Base-by-base conservation (phyloP, 2,888 invertebrate species). In the Harpalus rufipes region DNA sequence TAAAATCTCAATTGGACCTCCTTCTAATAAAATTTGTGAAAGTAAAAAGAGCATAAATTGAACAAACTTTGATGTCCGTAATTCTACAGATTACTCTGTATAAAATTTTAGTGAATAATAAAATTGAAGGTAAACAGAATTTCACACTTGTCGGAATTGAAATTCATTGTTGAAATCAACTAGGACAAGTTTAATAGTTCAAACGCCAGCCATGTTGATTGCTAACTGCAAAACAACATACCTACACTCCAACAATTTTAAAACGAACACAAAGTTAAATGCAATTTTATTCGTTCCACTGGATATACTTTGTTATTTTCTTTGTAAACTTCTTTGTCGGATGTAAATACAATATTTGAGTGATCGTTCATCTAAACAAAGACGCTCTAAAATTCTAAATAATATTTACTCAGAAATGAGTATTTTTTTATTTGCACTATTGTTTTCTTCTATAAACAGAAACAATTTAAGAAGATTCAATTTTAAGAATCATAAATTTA, bases 291-390 rank as follows among this genome's bases (percentile, higher is more conserved):
- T 68, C 39, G 68, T 41, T 14, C 7, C 68, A 39, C 68, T 39
- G 68, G 32, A 68, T 68, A 39, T 68, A 68, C 68, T 68, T 68
- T 68, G 68, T 68, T 68, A 68, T 68, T 68, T 68, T 68, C 68
- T 68, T 68, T 68, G 68, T 39, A 68, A 68, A 68, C 68, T 68
- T 68, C 68, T 68, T 68, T 68, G 6, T 39, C 68, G 39, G 68
- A 68, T 68, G 39, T 68, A 68, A 68, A 68, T 68, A 68, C 39
- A 68, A 32, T 14, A 68, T 68, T 63, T 68, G 68, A 68, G 39
- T 68, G 68, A 68, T 68, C 68, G 25, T 39, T 39, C 39, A 7
- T 6, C 39, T 68, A 68, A 68, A 68, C 68, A 68, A 39, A 68
- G 32, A 14, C 25, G 18, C 21, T 63, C 25, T 68, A 68, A 68